Evolutionary conservation across 2,797 vertebrate genomes (phyloP).

Genomic region (Neosilurus hyrtlii): DNA sequence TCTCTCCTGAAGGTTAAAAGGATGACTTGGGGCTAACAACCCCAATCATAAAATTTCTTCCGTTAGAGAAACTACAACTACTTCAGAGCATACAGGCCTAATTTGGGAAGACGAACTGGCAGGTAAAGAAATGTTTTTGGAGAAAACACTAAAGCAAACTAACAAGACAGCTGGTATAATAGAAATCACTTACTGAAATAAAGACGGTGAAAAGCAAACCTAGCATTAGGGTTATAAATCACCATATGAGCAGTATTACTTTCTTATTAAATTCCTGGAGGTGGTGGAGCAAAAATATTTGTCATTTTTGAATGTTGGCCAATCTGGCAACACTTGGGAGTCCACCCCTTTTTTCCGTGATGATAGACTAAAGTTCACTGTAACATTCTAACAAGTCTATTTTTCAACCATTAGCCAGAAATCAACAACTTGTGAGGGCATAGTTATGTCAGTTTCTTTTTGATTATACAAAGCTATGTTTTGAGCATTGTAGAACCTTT

Average conservation of each 20-base stretch:
- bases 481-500: not conserved
- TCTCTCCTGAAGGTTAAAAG: too few relatives aligned
- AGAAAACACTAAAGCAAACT: too few relatives aligned
- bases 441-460: not conserved
- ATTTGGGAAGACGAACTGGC: too few relatives aligned
- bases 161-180: too few relatives aligned
- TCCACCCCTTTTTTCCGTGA: not conserved
- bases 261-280: not conserved
- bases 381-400: not conserved
- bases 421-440: not conserved
- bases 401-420: not conserved
- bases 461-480: not conserved
- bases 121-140: too few relatives aligned
- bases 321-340: constrained; percentile 5
- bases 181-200: too few relatives aligned
- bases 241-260: not conserved
- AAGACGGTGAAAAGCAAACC: too few relatives aligned
- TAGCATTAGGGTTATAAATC: not conserved
- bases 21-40: too few relatives aligned
- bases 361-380: constrained; percentile 27
- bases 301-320: not conserved
- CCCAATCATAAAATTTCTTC: too few relatives aligned
- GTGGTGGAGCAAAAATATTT: not conserved
- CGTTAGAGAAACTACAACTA: too few relatives aligned
- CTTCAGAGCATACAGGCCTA: too few relatives aligned